Conservation (phyloP, 2,888 invertebrate genomes). For the Dromius quadrimaculatus region DNA sequence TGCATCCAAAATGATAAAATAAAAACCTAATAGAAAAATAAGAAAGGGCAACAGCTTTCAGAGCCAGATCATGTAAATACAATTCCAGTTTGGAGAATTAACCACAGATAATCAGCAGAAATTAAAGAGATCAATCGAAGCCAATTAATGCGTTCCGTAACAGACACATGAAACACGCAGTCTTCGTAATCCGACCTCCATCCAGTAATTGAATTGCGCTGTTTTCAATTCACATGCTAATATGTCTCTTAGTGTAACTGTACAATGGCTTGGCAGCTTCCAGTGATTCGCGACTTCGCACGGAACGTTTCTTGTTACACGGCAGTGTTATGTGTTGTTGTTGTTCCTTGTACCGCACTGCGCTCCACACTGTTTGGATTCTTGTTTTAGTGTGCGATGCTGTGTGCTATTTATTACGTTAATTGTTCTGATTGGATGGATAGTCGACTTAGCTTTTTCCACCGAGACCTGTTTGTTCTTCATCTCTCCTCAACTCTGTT, state of each 20-base stretch:
- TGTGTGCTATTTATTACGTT: conserved; percentile 22
- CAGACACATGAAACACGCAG: conserved; percentile 42
- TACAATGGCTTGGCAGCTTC: conserved; percentile 32
- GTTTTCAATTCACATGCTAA: conserved; percentile 52
- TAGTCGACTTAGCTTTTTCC: conserved; percentile 28
- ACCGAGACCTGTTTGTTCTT: conserved; percentile 25
- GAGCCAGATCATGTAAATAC: background rate
- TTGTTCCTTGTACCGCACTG: conserved; percentile 10
- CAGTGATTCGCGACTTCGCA: background rate
- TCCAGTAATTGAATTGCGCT: conserved; percentile 49
- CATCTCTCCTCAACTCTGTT: background rate
- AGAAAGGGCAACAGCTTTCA: background rate
- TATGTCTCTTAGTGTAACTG: conserved; percentile 43
- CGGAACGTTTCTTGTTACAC: conserved; percentile 20
- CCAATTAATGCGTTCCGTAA: conserved; percentile 51
- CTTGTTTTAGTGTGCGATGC: conserved; percentile 9
- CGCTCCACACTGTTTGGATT: background rate
- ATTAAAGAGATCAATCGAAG: conserved; percentile 50
- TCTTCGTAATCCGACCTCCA: conserved; percentile 46
- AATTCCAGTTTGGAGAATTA: conserved; percentile 12
- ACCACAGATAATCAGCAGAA: conserved; percentile 50
- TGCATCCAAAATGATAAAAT: conserved; percentile 30
- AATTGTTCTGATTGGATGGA: conserved; percentile 31
- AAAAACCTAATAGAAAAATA: conserved; percentile 7
- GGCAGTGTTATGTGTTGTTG: conserved; percentile 10